phyloP scores from a whole-genome alignment of 2,113 vertebrate genomes.

The Cochlearius cochlearius region DNA sequence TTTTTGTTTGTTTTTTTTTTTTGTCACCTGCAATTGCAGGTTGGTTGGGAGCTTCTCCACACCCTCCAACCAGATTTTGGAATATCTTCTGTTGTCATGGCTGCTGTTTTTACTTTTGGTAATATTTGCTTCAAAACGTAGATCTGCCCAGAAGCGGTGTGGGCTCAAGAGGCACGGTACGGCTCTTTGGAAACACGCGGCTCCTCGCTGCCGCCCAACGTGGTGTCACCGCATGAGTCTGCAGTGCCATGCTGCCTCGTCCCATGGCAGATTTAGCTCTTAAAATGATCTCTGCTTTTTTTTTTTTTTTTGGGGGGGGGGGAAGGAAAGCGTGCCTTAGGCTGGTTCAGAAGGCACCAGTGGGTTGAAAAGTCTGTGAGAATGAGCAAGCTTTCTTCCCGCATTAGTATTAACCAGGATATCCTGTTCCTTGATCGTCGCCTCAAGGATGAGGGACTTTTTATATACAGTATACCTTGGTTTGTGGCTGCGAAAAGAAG shows the following conservation, averaged over 20 bases:
- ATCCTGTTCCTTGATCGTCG: constrained; percentile 51
- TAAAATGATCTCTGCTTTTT: background rate
- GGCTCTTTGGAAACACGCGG: background rate
- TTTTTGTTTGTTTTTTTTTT: too few relatives aligned
- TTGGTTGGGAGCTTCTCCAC: background rate
- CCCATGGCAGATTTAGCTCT: background rate
- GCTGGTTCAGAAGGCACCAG: constrained; percentile 22
- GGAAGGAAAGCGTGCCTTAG: background rate
- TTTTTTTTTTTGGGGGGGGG: too few relatives aligned
- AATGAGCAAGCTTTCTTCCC: constrained; percentile 42
- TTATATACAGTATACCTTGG: constrained; percentile 20
- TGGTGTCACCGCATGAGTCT: fast-evolving
- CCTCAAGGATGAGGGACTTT: constrained; percentile 51
- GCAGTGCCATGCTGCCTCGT: background rate
- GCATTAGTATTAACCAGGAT: constrained; percentile 57
- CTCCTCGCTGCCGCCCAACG: background rate
- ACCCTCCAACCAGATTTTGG: background rate
- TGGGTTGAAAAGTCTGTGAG: constrained; percentile 48
- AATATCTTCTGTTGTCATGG: background rate
- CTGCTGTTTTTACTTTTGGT: background rate
- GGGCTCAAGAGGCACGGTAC: background rate
- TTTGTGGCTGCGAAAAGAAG: constrained; percentile 52
- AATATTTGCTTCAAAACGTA: fast-evolving
- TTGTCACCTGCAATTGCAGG: background rate
- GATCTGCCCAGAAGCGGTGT: background rate